These are phyloP conservation scores for Malurus melanocephalus DNA, from an alignment of 2,113 vertebrate species.

Conservation along the genomic window DNA sequence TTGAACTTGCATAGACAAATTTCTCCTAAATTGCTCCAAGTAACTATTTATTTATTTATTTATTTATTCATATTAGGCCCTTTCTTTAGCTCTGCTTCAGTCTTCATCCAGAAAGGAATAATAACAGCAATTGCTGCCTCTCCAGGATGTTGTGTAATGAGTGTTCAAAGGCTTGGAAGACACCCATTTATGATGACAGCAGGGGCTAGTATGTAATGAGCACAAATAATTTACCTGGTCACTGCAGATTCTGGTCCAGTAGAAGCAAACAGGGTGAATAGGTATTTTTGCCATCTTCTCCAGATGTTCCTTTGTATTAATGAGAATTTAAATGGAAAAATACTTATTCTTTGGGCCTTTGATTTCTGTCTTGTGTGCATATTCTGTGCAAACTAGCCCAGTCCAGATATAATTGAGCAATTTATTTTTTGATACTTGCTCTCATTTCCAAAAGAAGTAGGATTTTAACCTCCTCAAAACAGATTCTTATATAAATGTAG, in stretches of 20 bases:
- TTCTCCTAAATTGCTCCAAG: constrained; percentile 31
- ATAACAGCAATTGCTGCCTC: neutral
- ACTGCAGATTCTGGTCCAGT: neutral
- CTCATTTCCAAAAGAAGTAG: neutral
- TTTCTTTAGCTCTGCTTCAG: constrained; percentile 11
- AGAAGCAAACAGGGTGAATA: neutral
- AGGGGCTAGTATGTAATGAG: neutral
- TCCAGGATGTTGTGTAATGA: neutral
- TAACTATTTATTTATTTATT: constrained; percentile 27
- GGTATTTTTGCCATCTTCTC: neutral
- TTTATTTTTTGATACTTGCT: neutral
- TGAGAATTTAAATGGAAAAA: neutral
- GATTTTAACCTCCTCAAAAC: neutral
- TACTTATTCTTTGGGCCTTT: neutral
- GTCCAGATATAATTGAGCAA: neutral
- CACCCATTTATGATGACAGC: neutral
- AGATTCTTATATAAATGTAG: neutral
- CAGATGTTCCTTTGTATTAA: neutral
- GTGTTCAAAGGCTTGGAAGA: constrained; percentile 9
- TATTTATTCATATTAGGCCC: constrained; percentile 3
- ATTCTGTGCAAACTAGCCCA: neutral
- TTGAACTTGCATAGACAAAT: constrained; percentile 25
- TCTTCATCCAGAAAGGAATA: neutral
- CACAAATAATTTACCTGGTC: neutral
- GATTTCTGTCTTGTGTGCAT: neutral